Conservation (phyloP, 2,888 invertebrate species). For the Pyrochroa serraticornis region DNA sequence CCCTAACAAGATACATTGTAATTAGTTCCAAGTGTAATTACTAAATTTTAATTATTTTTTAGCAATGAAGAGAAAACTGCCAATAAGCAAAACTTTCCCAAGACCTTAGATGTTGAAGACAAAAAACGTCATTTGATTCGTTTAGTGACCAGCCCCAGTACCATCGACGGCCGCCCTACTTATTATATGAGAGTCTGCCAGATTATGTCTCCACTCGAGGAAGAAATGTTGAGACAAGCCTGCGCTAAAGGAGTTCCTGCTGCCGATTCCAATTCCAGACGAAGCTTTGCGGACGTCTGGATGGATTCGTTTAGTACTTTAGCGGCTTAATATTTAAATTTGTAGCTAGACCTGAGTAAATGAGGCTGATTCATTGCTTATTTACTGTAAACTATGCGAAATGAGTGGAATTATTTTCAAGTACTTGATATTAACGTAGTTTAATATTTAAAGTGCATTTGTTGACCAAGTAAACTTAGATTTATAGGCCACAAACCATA, state of each 20-base stretch:
- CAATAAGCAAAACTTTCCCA: too few species aligned
- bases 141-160: conserved; percentile 33
- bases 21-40: too few species aligned
- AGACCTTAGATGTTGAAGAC: conserved; percentile 1
- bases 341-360: neutral
- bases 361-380: neutral
- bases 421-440: too few species aligned
- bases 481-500: too few species aligned
- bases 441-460: too few species aligned
- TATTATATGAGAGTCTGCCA: conserved; percentile 44
- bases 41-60: too few species aligned
- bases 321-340: conserved; percentile 8
- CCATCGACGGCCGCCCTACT: conserved; percentile 32
- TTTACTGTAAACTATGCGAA: too few species aligned
- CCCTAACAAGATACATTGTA: too few species aligned
- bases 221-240: conserved; percentile 34
- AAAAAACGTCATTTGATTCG: conserved; percentile 40
- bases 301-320: conserved; percentile 21
- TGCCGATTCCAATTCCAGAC: conserved; percentile 10
- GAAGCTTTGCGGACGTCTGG: conserved; percentile 20
- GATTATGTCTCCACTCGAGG: conserved; percentile 35
- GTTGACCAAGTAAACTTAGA: too few species aligned
- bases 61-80: too few species aligned
- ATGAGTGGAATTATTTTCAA: too few species aligned
- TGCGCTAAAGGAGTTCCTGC: conserved; percentile 32